Evolutionary conservation across 2,888 invertebrate species (phyloP).

Genomic region (Saturnia japonica): DNA sequence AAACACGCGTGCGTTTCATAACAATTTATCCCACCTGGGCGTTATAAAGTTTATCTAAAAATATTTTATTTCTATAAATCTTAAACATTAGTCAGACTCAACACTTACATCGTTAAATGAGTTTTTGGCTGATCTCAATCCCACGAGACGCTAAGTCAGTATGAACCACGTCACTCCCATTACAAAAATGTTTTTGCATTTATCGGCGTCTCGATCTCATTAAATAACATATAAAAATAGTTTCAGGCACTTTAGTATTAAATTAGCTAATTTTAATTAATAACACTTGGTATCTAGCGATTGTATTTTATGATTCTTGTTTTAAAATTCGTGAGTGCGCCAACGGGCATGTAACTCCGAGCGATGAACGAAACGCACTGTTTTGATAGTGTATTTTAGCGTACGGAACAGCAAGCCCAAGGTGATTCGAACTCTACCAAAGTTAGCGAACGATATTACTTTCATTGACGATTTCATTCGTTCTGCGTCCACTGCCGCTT

Average conservation of each 20-base stretch:
- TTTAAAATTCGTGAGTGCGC: conserved; percentile 33
- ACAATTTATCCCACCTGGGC: background rate
- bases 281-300: conserved; percentile 32
- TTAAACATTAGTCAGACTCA: conserved; percentile 19
- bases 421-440: conserved; percentile 67
- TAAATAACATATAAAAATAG: conserved; percentile 29
- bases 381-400: conserved; percentile 78
- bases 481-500: conserved; percentile 47
- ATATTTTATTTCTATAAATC: conserved; percentile 2
- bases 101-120: conserved; percentile 55
- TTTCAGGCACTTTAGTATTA: conserved; percentile 46
- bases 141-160: conserved; percentile 48
- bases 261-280: conserved; percentile 25
- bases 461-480: conserved; percentile 45
- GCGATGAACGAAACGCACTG: conserved; percentile 66
- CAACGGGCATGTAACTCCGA: conserved; percentile 54
- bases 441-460: conserved; percentile 46
- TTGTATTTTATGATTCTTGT: conserved; percentile 37
- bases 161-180: conserved; percentile 50
- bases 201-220: conserved; percentile 25
- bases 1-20: background rate
- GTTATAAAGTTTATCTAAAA: background rate
- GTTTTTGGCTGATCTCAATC: conserved; percentile 55
- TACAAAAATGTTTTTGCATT: conserved; percentile 40
- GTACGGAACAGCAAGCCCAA: conserved; percentile 71